Evolutionary conservation across 2,113 vertebrate species (phyloP), one percentile per base, ranked within the genome.

Genomic region (Triplophysa dalaica): DNA sequence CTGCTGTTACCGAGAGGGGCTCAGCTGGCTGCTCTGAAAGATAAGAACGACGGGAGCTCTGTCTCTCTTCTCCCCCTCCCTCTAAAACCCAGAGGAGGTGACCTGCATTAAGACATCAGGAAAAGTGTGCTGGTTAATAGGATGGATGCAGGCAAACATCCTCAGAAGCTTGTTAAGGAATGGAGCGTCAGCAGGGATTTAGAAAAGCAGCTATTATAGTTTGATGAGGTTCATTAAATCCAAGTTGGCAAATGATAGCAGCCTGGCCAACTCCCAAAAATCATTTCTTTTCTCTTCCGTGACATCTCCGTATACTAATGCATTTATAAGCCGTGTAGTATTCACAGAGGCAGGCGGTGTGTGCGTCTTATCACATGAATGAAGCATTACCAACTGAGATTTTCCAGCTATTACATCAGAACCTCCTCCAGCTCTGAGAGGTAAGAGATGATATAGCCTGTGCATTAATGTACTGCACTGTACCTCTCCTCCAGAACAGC

Each of bases 71-170:
- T 77, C 85, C 87, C 87, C 83, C 88, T 90, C 41, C 33, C 61
- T 26, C 69, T 85, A 48, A 86, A 81, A 78, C 89, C 85, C 88
- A 3, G 50, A 80, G 76, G 84, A 88, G 83, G 78, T 91, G 89
- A 91, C 89, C 88, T 87, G 89, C 86, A 90, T 91, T 89, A 90
- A 91, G 89, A 89, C 89, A 86, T 92, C 83, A 88, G 84, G 87
- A 88, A 85, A 67, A 84, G 87, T 79, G 82, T 85, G 88, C 86
- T 63, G 78, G 79, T 84, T 93, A 89, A 90, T 89, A 84, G 89
- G 80, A 73, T 63, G 54, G 83, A 29, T 79, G 52, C 78, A 86
- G 87, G 88, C 70, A 84, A 86, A 78, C 86, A 87, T 90, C 86
- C 87, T 91, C 86, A 90, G 90, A 91, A 86, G 88, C 88, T 82